Base-by-base conservation (phyloP, 2,797 vertebrate genomes). In the Acanthornis magna region DNA sequence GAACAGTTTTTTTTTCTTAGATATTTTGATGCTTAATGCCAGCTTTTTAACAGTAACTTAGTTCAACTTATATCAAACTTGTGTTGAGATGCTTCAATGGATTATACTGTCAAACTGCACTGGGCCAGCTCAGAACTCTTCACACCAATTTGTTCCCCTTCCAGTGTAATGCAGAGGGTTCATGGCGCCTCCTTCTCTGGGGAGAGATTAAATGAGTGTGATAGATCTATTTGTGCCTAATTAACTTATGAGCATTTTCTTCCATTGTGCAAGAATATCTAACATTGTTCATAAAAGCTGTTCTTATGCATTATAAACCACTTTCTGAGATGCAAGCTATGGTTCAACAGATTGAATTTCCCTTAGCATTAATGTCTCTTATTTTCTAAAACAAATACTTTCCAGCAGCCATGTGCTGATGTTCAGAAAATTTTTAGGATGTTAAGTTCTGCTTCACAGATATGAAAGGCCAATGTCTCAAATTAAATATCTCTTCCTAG, bases 361-460 rank as follows among this genome's bases (percentile, higher is more conserved):
- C 17, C 6, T n/a, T 43, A 22, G 8, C n/a, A 57, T 53, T 5
- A 67, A 18, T 36, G 9, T 8, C 25, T 51, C 15, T 81, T 48
- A 54, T 75, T 72, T 75, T 92, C 25, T 45, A 76, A 63, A 68
- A 45, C 7, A 60, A 81, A 61, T 53, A 3, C 3, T 55, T 16
- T 74, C 15, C 29, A 85, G 5, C 10, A 78, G 38, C 17, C 9
- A 21, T 7, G 5, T 43, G 11, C 1, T 0, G 1, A 20, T 4
- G 3, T 38, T 71, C n/a, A 71, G 48, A 85, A 85, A 19, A 3
- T 20, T 66, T 53, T 70, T 36, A 61, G 40, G 11, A 29, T 53
- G 4, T 6, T 45, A 34, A 1, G 3, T 32, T 77, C 34, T 47
- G 11, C 22, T 75, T 63, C 18, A 55, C 2, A 63, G 10, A 58